These are phyloP conservation scores for Eulemur macaco DNA, from an alignment of 2,113 vertebrate species.

Conservation along the genomic window DNA sequence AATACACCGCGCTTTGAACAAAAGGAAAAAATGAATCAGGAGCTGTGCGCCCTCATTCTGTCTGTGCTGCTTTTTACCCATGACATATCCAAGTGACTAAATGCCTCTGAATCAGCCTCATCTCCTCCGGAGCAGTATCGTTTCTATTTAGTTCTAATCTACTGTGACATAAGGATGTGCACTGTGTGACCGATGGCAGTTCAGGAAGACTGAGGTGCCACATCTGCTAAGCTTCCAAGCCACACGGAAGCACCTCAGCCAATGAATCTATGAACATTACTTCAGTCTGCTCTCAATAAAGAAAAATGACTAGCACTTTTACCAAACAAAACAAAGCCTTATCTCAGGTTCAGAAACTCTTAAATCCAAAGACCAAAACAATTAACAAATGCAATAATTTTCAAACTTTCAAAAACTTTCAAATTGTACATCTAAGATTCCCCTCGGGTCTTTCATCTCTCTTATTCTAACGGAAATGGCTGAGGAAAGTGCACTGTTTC, in stretches of 20 bases:
- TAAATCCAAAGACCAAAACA: neutral
- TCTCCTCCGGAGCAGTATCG: no score
- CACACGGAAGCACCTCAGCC: neutral
- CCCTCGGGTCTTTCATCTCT: neutral
- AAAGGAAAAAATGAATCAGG: neutral
- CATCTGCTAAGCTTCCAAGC: neutral
- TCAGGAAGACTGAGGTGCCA: neutral
- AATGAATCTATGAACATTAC: neutral
- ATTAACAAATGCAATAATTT: neutral
- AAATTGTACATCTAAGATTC: neutral
- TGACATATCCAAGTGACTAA: neutral
- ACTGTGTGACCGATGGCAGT: rapidly evolving
- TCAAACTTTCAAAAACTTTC: neutral
- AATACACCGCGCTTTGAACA: neutral
- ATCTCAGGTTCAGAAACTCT: neutral
- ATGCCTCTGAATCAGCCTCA: neutral
- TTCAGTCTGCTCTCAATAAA: neutral
- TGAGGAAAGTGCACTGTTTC: neutral
- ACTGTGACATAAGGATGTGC: rapidly evolving
- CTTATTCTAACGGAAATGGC: neutral
- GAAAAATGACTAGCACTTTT: neutral
- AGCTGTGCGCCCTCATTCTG: neutral
- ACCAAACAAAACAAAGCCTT: neutral
- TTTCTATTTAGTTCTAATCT: neutral
- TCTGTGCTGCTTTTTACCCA: neutral